phyloP scores from a whole-genome alignment of 2,113 vertebrate species.

The Cyrtonyx montezumae region DNA sequence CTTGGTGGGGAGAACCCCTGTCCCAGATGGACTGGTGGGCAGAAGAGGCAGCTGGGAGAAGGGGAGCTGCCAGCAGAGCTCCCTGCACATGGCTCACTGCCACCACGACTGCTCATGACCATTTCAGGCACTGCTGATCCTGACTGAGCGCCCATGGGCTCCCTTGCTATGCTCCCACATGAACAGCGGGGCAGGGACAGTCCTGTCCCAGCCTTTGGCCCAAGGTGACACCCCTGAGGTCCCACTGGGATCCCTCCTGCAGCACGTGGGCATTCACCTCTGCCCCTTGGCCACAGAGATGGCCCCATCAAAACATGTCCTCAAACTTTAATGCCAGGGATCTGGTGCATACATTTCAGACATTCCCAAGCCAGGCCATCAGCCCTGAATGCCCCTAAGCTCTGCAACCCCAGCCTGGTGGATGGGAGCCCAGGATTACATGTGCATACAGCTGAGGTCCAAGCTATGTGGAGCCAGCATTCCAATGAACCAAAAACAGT shows the following conservation, averaged over 20 bases:
- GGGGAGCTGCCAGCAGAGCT: background rate
- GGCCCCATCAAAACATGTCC: background rate
- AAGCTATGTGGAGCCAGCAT: background rate
- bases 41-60: background rate
- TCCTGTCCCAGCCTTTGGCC: background rate
- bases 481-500: background rate
- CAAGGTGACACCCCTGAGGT: background rate
- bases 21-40: background rate
- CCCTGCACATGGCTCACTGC: slow-evolving; percentile 19
- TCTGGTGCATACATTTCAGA: background rate
- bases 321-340: background rate
- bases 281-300: background rate
- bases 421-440: background rate
- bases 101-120: slow-evolving; percentile 30
- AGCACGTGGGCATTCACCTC: background rate
- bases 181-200: background rate
- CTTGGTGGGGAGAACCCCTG: accelerated
- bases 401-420: background rate
- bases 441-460: background rate
- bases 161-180: background rate
- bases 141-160: background rate
- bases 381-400: background rate
- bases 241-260: background rate
- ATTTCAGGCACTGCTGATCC: slow-evolving; percentile 50
- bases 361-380: background rate